Evolutionary conservation across 2,888 invertebrate genomes (phyloP).

Genomic region (Drosophila ezoana): DNA sequence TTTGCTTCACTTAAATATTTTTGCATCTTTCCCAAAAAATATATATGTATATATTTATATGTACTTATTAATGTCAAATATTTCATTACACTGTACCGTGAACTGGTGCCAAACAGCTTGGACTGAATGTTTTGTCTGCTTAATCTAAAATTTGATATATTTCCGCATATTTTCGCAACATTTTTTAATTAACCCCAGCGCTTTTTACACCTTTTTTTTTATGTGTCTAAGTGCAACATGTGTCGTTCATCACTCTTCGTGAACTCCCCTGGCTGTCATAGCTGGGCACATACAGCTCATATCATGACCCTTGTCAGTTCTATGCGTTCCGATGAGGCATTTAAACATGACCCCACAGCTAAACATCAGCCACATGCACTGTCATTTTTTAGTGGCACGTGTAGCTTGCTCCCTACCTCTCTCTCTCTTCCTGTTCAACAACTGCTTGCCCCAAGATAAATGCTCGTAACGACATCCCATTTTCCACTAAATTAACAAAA

Average conservation of each 20-base stretch:
- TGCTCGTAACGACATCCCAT: constrained; percentile 55
- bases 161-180: background rate
- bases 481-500: constrained; percentile 74
- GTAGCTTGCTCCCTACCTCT: constrained; percentile 16
- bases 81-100: no score
- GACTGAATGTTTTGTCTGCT: no score
- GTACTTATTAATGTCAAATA: no score
- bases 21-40: no score
- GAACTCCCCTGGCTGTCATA: constrained; percentile 15
- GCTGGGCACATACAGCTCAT: constrained; percentile 29
- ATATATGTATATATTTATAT: no score
- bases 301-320: constrained; percentile 28
- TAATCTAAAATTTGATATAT: no score
- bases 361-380: background rate
- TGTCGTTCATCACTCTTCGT: constrained; percentile 7
- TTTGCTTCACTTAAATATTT: no score
- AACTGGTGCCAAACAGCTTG: no score
- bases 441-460: constrained; percentile 42
- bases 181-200: background rate
- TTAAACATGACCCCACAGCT: constrained; percentile 12
- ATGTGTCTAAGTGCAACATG: background rate
- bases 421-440: background rate
- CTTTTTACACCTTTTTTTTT: background rate
- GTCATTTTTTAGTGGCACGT: constrained; percentile 10
- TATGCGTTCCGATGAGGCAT: constrained; percentile 27